Evolutionary conservation across 1,140 invertebrate species (phyloP).

Genomic region (Drosophila quadrilineata): DNA sequence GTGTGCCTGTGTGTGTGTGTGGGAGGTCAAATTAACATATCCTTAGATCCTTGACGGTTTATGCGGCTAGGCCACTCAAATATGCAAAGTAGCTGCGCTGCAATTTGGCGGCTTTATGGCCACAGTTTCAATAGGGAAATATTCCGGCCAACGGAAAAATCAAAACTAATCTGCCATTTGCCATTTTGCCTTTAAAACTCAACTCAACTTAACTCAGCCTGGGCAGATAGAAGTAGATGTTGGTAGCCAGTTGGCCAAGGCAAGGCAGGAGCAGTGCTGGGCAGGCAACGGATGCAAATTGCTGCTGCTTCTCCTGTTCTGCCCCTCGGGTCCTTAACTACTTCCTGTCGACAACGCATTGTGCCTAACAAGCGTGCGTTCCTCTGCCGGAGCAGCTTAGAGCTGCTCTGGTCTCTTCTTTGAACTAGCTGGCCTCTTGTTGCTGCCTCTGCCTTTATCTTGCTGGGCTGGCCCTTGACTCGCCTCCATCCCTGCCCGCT

Average conservation of each 20-base stretch:
- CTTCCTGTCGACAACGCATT: constrained; percentile 57
- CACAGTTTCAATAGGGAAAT: constrained; percentile 67
- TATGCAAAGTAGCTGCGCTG: constrained; percentile 74
- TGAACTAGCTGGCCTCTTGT: no score
- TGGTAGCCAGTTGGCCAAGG: not conserved
- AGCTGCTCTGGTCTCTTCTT: no score
- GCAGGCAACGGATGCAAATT: constrained; percentile 60
- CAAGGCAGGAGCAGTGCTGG: not conserved
- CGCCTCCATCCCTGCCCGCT: not conserved
- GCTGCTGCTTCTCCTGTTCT: not conserved
- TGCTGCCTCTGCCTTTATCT: not conserved
- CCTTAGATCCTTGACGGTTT: constrained; percentile 54
- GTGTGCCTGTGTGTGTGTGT: constrained; percentile 29
- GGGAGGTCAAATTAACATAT: constrained; percentile 74
- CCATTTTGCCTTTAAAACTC: constrained; percentile 41
- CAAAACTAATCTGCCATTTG: constrained; percentile 79
- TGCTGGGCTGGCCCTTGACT: no score
- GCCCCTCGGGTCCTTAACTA: constrained; percentile 51
- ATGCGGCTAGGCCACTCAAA: constrained; percentile 67
- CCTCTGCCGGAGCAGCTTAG: not conserved
- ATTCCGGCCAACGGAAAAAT: constrained; percentile 61
- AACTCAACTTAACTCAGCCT: not conserved
- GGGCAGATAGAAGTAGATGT: not conserved
- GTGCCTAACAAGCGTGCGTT: constrained; percentile 65
- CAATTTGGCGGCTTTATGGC: constrained; percentile 74